A percentile compares a stretch with the other conserved stretches of the same genome.
phyloP scores from a whole-genome alignment of 2,797 vertebrate species.

The Darevskia mixta region DNA sequence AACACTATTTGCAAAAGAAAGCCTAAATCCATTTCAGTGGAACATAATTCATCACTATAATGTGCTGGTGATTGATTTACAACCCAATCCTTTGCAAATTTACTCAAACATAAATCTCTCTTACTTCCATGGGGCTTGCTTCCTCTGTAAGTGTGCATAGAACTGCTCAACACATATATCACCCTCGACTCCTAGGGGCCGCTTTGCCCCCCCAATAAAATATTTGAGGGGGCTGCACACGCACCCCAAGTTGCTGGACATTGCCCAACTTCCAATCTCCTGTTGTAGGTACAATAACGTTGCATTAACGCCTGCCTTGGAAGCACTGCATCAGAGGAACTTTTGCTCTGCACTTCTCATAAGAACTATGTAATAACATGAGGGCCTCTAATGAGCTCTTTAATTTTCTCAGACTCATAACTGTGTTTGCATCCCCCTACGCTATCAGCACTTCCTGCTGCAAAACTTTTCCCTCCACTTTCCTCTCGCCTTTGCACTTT shows the following conservation, averaged over 20 bases:
- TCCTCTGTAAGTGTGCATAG: neutral
- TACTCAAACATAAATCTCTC: neutral
- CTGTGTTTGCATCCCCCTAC: neutral
- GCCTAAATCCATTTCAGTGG: neutral
- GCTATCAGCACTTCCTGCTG: neutral
- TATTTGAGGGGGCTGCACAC: no score
- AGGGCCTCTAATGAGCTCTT: conserved; percentile 9
- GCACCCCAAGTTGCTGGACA: neutral
- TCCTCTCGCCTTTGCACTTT: neutral
- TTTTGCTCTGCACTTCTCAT: neutral
- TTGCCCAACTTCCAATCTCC: neutral
- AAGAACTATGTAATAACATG: neutral
- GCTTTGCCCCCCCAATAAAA: no score
- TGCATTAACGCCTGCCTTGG: neutral
- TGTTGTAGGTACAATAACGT: no score
- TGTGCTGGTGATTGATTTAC: neutral
- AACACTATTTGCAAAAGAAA: neutral
- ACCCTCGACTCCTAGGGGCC: no score
- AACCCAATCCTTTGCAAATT: neutral
- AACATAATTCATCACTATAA: neutral
- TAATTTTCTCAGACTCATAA: neutral
- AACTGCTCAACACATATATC: neutral
- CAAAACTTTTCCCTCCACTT: neutral
- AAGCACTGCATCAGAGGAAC: neutral
- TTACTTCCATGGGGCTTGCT: neutral